Percentiles rank a stretch among this genome's conserved stretches.
These are phyloP conservation scores for Atlantisia rogersi DNA, from an alignment of 2,113 vertebrate genomes.

Conservation along the genomic window DNA sequence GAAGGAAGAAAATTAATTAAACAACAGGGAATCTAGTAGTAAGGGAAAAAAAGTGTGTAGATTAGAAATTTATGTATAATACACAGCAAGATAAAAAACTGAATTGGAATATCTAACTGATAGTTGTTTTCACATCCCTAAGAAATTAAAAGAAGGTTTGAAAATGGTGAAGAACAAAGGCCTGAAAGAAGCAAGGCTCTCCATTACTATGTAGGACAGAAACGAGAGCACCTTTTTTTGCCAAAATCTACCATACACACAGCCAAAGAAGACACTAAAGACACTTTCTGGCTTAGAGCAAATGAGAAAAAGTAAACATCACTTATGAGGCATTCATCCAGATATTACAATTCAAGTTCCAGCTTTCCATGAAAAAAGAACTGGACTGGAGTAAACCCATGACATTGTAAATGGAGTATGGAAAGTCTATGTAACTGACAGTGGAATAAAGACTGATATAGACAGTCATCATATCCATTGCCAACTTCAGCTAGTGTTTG, in stretches of 20 bases:
- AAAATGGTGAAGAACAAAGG: not conserved
- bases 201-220: not conserved
- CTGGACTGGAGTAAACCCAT: not conserved
- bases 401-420: not conserved
- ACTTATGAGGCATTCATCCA: not conserved
- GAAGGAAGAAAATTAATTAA: not conserved
- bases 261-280: not conserved
- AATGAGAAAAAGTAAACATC: not conserved
- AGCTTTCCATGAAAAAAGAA: not conserved
- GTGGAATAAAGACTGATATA: not conserved
- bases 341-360: not conserved
- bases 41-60: not conserved
- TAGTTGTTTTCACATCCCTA: not conserved
- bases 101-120: not conserved
- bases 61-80: not conserved
- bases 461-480: rapidly evolving
- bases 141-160: not conserved
- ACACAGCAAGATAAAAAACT: not conserved
- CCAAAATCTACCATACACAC: not conserved
- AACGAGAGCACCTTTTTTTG: not conserved
- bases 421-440: not conserved
- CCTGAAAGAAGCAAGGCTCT: not conserved
- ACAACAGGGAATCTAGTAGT: not conserved
- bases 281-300: not conserved
- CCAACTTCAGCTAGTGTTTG: not conserved